A percentile compares a stretch with the other conserved stretches of the same genome.
Conservation (phyloP, 2,888 invertebrate genomes). For the Rhamnusium bicolor region DNA sequence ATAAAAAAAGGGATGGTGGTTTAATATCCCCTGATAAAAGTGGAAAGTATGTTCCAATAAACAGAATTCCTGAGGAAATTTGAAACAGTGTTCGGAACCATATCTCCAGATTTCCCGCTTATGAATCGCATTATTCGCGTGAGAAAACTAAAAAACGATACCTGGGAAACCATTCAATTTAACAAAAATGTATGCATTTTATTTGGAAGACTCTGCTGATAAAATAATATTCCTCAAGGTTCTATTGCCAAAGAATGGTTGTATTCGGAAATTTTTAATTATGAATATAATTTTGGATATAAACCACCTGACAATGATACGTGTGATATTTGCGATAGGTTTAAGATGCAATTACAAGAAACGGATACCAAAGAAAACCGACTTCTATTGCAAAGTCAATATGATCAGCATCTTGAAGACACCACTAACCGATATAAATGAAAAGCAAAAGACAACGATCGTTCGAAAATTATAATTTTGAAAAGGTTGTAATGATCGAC, state of each 20-base stretch:
- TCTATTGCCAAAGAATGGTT: slow-evolving; percentile 43
- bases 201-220: slow-evolving; percentile 35
- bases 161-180: slow-evolving; percentile 38
- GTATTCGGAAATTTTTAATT: slow-evolving; percentile 40
- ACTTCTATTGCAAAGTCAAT: not conserved
- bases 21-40: slow-evolving; percentile 41
- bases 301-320: slow-evolving; percentile 29
- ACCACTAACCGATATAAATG: not conserved
- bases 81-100: slow-evolving; percentile 36
- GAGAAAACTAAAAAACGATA: slow-evolving; percentile 33
- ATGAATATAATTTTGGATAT: slow-evolving; percentile 33
- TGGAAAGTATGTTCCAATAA: slow-evolving; percentile 37
- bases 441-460: not conserved
- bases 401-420: not conserved
- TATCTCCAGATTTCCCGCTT: slow-evolving; percentile 31
- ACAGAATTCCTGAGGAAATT: slow-evolving; percentile 37
- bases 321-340: slow-evolving; percentile 29
- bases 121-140: slow-evolving; percentile 37
- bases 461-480: not conserved
- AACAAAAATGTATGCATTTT: slow-evolving; percentile 34
- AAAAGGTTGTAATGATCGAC: not conserved
- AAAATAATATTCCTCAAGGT: slow-evolving; percentile 13
- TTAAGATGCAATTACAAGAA: not conserved
- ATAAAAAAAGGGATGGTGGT: slow-evolving; percentile 41
- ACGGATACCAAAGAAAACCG: not conserved